These are phyloP conservation scores for Thomomys bottae DNA, from an alignment of 2,113 vertebrate genomes.

Conservation along the genomic window DNA sequence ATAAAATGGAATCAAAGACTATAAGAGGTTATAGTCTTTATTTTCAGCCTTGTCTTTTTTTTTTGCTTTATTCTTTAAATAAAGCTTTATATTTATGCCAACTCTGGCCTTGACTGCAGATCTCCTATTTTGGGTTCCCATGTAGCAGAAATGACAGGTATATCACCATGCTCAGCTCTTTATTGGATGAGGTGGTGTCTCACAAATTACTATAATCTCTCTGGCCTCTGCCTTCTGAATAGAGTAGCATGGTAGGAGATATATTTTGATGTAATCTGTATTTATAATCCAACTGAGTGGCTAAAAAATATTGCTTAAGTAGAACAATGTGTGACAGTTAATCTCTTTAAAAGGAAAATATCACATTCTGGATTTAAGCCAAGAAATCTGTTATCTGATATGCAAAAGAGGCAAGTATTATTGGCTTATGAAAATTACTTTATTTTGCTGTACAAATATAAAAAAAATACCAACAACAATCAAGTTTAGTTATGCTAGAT, in stretches of 20 bases:
- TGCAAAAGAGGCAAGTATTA: neutral
- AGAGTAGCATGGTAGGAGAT: no score
- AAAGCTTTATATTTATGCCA: no score
- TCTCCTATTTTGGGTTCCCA: no score
- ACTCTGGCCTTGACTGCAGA: no score
- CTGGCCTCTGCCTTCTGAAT: no score
- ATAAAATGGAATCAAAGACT: conserved; percentile 1
- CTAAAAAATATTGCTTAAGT: neutral
- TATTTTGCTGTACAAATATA: neutral
- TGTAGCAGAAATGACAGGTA: no score
- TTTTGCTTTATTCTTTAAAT: no score
- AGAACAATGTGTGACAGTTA: neutral
- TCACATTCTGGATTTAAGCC: conserved; percentile 9
- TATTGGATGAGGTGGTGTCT: no score
- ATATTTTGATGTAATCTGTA: neutral
- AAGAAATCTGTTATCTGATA: neutral
- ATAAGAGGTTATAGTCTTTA: neutral
- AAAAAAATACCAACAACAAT: neutral
- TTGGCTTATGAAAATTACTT: neutral
- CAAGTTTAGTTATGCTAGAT: neutral
- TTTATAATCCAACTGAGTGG: neutral
- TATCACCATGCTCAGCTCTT: no score
- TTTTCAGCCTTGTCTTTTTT: no score
- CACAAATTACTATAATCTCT: no score
- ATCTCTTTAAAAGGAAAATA: neutral